These are phyloP conservation scores for Silurus lanzhouensis DNA, from an alignment of 2,797 vertebrate genomes.

Conservation along the genomic window DNA sequence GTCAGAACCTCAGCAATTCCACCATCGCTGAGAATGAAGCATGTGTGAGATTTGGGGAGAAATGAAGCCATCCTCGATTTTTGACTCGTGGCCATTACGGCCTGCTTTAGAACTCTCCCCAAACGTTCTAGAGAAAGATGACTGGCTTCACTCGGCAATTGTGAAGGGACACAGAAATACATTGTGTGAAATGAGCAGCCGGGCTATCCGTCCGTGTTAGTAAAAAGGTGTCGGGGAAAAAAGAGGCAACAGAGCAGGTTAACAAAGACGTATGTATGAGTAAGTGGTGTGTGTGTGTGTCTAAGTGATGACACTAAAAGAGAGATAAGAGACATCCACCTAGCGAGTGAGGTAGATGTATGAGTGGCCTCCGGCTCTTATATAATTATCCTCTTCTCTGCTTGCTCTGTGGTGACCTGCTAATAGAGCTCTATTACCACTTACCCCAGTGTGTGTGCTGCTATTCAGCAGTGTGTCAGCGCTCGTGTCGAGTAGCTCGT, in stretches of 20 bases:
- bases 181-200: neutral
- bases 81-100: slow-evolving; percentile 39
- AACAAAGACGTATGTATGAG: slow-evolving; percentile 31
- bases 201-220: slow-evolving; percentile 10
- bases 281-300: slow-evolving; percentile 37
- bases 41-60: slow-evolving; percentile 51
- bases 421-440: slow-evolving; percentile 73
- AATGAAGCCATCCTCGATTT: slow-evolving; percentile 49
- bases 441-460: slow-evolving; percentile 58
- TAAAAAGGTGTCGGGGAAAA: neutral
- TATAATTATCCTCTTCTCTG: slow-evolving; percentile 66
- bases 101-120: slow-evolving; percentile 50
- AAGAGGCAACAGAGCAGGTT: slow-evolving; percentile 33
- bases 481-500: slow-evolving; percentile 71
- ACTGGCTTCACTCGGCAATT: slow-evolving; percentile 38
- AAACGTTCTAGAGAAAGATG: slow-evolving; percentile 50
- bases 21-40: slow-evolving; percentile 55
- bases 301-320: slow-evolving; percentile 47
- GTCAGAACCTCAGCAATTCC: slow-evolving; percentile 58
- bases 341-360: slow-evolving; percentile 47
- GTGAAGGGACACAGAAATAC: slow-evolving; percentile 35
- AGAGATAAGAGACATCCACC: slow-evolving; percentile 50
- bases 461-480: slow-evolving; percentile 58
- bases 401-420: slow-evolving; percentile 66
- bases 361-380: slow-evolving; percentile 53